Percentiles rank a stretch among this genome's conserved stretches.
Evolutionary conservation across 92 coral and sea anemone genomes (phyloP).

Genomic region (Epizoanthus scotinus): DNA sequence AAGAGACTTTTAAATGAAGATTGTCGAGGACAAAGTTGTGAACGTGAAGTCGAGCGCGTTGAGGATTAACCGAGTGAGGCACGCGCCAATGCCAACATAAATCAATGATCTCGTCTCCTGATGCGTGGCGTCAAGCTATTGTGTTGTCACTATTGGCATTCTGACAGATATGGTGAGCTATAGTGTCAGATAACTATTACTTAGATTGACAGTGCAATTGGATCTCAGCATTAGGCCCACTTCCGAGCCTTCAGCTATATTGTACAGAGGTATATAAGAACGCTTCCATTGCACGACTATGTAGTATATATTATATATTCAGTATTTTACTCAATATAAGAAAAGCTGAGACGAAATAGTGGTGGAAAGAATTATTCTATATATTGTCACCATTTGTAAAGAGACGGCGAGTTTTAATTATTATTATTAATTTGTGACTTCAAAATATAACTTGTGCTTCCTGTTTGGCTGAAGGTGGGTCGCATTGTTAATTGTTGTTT

Average conservation of each 20-base stretch:
- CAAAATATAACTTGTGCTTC: conserved; percentile 6
- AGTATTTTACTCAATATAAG: no score
- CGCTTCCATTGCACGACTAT: neutral
- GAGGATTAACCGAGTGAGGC: conserved; percentile 33
- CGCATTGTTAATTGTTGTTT: neutral
- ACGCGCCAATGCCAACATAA: conserved; percentile 26
- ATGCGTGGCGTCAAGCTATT: conserved; percentile 35
- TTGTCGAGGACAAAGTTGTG: conserved; percentile 1
- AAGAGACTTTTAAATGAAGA: neutral
- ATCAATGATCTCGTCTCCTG: conserved; percentile 22
- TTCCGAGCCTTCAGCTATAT: conserved; percentile 9
- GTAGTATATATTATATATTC: no score
- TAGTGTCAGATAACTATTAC: conserved; percentile 22
- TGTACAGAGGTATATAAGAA: conserved; percentile 9
- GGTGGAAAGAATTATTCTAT: no score
- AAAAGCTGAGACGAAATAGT: no score
- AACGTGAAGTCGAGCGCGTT: conserved; percentile 23
- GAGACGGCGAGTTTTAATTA: no score
- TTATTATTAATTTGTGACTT: no score
- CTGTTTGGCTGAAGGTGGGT: conserved; percentile 30
- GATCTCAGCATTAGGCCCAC: neutral
- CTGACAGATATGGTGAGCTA: conserved; percentile 36
- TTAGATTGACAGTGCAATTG: conserved; percentile 19
- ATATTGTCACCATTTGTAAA: no score
- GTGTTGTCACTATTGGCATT: conserved; percentile 30